Conservation (phyloP, 2,888 invertebrate species). For the Tholera decimalis region DNA sequence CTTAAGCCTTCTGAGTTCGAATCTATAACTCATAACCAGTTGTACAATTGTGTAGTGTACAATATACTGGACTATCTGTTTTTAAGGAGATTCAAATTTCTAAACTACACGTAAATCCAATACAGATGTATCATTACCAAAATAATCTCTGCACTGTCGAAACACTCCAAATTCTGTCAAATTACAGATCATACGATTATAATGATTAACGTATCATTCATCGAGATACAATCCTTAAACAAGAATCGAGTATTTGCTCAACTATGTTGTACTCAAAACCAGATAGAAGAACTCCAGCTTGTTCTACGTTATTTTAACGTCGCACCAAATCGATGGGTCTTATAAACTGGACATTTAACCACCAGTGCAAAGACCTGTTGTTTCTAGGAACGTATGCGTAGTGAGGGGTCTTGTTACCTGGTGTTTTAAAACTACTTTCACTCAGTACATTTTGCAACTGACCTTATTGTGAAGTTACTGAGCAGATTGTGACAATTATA, state of each 20-base stretch:
- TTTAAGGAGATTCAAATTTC: slow-evolving; percentile 31
- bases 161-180: slow-evolving; percentile 42
- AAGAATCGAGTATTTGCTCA: slow-evolving; percentile 64
- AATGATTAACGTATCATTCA: slow-evolving; percentile 59
- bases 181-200: slow-evolving; percentile 49
- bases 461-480: slow-evolving; percentile 77
- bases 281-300: slow-evolving; percentile 33
- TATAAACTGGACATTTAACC: slow-evolving; percentile 6
- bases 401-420: slow-evolving; percentile 51
- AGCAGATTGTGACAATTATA: slow-evolving; percentile 74
- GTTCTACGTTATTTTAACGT: slow-evolving; percentile 8
- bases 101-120: slow-evolving; percentile 16
- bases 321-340: slow-evolving; percentile 22
- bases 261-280: slow-evolving; percentile 52
- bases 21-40: too few species aligned
- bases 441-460: slow-evolving; percentile 80
- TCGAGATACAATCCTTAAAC: slow-evolving; percentile 61
- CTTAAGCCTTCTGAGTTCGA: too few species aligned
- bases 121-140: slow-evolving; percentile 18
- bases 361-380: slow-evolving; percentile 40
- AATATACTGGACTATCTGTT: slow-evolving; percentile 11
- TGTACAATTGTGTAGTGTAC: too few species aligned
- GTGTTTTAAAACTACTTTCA: slow-evolving; percentile 80
- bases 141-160: slow-evolving; percentile 18
- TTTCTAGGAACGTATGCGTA: accelerated